phyloP scores from a whole-genome alignment of 1,140 invertebrate species.

The Cryptotermes secundus region DNA sequence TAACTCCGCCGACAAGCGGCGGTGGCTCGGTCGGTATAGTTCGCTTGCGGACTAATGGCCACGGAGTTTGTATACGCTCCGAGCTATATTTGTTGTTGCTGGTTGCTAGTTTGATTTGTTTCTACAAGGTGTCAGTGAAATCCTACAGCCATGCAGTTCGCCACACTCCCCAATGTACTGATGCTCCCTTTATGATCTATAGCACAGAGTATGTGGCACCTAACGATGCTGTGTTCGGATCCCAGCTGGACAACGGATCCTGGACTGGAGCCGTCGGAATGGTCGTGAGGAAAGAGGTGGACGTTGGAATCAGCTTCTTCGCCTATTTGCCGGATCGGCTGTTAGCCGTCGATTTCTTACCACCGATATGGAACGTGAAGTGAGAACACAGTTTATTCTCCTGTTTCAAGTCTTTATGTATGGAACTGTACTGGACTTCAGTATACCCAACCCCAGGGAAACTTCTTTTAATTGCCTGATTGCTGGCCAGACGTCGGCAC shows the following conservation, averaged over 20 bases:
- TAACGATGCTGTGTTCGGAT: background rate
- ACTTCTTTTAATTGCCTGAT: no score
- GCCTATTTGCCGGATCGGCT: background rate
- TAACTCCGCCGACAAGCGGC: no score
- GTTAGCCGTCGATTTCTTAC: background rate
- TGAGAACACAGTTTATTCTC: background rate
- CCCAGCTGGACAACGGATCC: background rate
- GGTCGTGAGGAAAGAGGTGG: background rate
- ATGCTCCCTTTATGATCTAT: background rate
- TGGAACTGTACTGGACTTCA: no score
- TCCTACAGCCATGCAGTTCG: background rate
- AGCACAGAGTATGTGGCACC: background rate
- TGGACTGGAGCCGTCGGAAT: background rate
- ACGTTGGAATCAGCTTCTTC: slow-evolving; percentile 1
- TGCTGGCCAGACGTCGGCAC: no score
- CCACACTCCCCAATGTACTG: background rate
- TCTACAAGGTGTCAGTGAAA: background rate
- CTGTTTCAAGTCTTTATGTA: no score
- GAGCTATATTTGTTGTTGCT: background rate
- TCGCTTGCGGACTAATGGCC: no score
- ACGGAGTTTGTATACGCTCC: background rate
- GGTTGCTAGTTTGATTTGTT: no score
- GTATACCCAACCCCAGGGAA: no score
- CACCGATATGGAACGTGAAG: background rate
- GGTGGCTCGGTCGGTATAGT: no score